Percentiles rank a stretch among this genome's conserved stretches.
Evolutionary conservation across 2,797 vertebrate species (phyloP).

Genomic region (Balearica regulorum): DNA sequence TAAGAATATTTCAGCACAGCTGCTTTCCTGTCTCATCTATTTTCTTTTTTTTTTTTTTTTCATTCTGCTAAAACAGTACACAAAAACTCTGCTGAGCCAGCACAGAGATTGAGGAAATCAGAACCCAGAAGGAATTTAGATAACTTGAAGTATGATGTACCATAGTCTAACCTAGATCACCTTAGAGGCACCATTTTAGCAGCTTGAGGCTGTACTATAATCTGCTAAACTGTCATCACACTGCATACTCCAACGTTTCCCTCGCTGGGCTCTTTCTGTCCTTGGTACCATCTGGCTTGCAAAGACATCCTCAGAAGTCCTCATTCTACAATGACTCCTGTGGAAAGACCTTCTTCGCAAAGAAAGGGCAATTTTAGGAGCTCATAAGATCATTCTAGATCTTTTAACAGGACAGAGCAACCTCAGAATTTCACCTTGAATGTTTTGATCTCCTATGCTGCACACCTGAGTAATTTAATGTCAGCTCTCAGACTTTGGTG

Average conservation of each 20-base stretch:
- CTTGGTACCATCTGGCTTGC: slow-evolving; percentile 43
- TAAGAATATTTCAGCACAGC: neutral
- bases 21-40: neutral
- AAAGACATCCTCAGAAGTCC: slow-evolving; percentile 24
- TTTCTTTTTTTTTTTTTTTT: neutral
- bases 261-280: slow-evolving; percentile 24
- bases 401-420: neutral
- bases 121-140: neutral
- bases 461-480: neutral
- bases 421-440: neutral
- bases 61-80: neutral
- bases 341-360: neutral
- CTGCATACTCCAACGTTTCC: neutral
- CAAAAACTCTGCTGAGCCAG: neutral
- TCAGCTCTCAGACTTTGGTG: neutral
- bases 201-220: neutral
- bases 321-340: neutral
- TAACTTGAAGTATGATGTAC: neutral
- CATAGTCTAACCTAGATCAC: slow-evolving; percentile 39
- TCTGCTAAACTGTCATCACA: slow-evolving; percentile 2
- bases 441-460: neutral
- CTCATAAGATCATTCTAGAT: neutral
- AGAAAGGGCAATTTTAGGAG: neutral
- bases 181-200: neutral
- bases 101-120: neutral